phyloP scores from a whole-genome alignment of 2,888 invertebrate genomes.

The Cephus runcator region DNA sequence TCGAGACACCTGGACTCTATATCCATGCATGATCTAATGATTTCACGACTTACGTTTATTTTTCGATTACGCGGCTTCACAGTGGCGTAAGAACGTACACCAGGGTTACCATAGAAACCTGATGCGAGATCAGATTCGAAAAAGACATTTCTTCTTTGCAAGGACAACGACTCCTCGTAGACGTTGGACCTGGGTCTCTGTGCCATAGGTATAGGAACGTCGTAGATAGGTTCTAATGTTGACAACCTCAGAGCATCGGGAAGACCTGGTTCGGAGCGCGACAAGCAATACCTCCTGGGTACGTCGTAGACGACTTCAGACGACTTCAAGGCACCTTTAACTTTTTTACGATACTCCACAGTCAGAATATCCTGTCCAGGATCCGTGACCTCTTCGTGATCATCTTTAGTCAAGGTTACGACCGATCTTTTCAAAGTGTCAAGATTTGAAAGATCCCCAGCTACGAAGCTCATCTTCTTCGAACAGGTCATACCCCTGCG shows the following conservation, averaged over 20 bases:
- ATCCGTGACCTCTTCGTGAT: background rate
- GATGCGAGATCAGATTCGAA: background rate
- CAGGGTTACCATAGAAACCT: constrained; percentile 25
- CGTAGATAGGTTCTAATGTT: constrained; percentile 26
- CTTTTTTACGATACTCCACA: constrained; percentile 27
- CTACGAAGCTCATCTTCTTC: background rate
- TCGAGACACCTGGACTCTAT: no score
- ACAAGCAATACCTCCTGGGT: constrained; percentile 27
- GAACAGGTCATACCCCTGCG: background rate
- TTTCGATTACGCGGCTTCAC: constrained; percentile 34
- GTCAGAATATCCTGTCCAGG: background rate
- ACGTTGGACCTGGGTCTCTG: constrained; percentile 36
- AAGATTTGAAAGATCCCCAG: constrained; percentile 21
- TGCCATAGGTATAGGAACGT: constrained; percentile 30
- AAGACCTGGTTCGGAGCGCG: background rate
- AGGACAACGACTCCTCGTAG: constrained; percentile 40
- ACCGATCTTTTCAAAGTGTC: constrained; percentile 38
- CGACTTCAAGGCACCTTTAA: constrained; percentile 1
- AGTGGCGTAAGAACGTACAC: constrained; percentile 31
- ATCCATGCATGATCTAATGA: constrained; percentile 21
- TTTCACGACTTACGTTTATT: constrained; percentile 18
- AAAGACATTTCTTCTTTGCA: constrained; percentile 27
- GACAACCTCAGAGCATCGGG: background rate
- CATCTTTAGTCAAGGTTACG: constrained; percentile 21
- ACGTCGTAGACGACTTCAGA: constrained; percentile 32